A percentile compares a stretch with the other conserved stretches of the same genome.
These are phyloP conservation scores for Sclerurus mexicanus DNA, from an alignment of 2,113 vertebrate species.

Conservation along the genomic window DNA sequence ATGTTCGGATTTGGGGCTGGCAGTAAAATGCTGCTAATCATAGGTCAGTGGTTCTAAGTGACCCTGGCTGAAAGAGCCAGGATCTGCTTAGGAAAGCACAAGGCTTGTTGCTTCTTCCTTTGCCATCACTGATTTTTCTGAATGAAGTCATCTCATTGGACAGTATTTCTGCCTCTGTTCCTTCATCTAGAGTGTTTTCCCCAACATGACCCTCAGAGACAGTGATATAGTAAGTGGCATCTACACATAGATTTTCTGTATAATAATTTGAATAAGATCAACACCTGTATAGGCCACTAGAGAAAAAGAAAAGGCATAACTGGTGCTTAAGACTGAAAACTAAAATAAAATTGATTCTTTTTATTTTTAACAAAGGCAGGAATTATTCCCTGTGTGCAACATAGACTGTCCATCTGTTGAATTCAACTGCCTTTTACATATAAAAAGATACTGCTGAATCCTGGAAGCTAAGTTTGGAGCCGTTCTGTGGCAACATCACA, in stretches of 20 bases:
- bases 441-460: neutral
- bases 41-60: neutral
- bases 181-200: neutral
- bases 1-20: neutral
- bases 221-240: neutral
- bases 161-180: neutral
- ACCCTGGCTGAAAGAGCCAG: neutral
- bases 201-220: neutral
- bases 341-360: neutral
- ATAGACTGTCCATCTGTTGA: neutral
- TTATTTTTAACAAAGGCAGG: neutral
- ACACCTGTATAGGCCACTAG: neutral
- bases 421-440: neutral
- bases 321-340: neutral
- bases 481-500: neutral
- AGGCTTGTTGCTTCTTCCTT: neutral
- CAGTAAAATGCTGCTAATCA: neutral
- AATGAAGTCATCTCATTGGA: neutral
- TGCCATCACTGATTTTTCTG: neutral
- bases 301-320: neutral
- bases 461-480: neutral
- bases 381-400: neutral
- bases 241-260: neutral
- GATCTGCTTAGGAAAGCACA: neutral
- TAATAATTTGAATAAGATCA: neutral